A percentile compares a stretch with the other conserved stretches of the same genome.
phyloP scores from a whole-genome alignment of 2,797 vertebrate species.

The Pelochelys cantorii region DNA sequence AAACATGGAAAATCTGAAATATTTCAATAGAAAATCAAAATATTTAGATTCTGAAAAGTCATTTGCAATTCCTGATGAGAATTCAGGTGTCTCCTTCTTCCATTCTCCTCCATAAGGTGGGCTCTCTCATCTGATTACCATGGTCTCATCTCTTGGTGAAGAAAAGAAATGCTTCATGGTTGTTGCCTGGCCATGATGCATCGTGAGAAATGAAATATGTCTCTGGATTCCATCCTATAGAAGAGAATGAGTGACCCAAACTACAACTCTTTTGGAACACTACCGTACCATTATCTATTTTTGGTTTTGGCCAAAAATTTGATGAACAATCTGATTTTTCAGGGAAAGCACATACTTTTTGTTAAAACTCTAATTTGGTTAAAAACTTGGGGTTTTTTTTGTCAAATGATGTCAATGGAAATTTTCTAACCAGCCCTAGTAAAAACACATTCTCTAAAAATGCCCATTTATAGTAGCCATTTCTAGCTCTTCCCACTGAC shows the following conservation, averaged over 20 bases:
- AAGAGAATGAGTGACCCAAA: neutral
- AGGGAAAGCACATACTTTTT: neutral
- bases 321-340: neutral
- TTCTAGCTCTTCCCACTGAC: neutral
- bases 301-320: neutral
- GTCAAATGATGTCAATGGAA: neutral
- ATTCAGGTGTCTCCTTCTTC: neutral
- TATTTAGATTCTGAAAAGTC: neutral
- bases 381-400: neutral
- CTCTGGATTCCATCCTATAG: neutral
- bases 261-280: neutral
- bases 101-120: neutral
- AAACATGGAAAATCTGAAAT: neutral
- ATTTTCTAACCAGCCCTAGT: neutral
- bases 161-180: neutral
- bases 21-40: neutral
- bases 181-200: neutral
- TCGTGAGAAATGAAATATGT: neutral
- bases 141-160: neutral
- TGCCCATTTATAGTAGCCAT: neutral
- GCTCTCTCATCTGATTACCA: neutral
- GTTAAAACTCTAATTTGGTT: neutral
- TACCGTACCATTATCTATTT: neutral
- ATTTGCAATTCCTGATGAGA: neutral
- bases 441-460: neutral